Evolutionary conservation across 2,113 vertebrate genomes (phyloP).

Genomic region (Serilophus lunatus): DNA sequence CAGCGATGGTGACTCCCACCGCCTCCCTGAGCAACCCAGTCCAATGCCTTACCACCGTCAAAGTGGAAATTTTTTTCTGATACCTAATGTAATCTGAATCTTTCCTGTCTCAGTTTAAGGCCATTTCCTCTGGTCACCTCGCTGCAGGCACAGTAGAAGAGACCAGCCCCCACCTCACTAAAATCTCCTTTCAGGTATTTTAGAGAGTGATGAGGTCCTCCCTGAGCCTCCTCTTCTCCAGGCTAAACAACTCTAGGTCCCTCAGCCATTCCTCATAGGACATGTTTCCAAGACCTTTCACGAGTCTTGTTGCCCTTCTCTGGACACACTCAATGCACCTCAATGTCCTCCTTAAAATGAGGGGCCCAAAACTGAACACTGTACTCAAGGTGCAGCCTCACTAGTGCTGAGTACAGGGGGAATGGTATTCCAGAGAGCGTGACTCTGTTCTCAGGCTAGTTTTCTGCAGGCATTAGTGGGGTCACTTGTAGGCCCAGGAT

Average conservation of each 20-base stretch:
- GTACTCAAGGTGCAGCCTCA: background rate
- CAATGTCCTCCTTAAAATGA: background rate
- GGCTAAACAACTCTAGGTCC: background rate
- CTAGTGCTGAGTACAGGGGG: no score
- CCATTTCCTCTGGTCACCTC: background rate
- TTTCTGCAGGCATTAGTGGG: background rate
- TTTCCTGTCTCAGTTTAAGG: background rate
- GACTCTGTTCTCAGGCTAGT: background rate
- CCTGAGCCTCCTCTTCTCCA: background rate
- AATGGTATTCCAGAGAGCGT: rapidly evolving
- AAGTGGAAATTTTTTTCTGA: background rate
- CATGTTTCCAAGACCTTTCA: background rate
- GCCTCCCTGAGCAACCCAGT: background rate
- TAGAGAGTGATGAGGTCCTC: background rate
- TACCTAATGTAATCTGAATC: background rate
- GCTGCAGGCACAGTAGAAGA: background rate
- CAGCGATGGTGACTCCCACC: background rate
- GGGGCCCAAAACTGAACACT: background rate
- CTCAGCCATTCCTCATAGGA: background rate
- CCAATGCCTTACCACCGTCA: rapidly evolving
- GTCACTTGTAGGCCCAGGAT: background rate
- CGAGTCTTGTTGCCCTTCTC: background rate
- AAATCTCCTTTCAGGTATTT: background rate
- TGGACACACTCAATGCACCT: background rate
- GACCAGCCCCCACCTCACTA: background rate